Evolutionary conservation across 2,113 vertebrate species (phyloP).

Genomic region (Atractosteus spatula): DNA sequence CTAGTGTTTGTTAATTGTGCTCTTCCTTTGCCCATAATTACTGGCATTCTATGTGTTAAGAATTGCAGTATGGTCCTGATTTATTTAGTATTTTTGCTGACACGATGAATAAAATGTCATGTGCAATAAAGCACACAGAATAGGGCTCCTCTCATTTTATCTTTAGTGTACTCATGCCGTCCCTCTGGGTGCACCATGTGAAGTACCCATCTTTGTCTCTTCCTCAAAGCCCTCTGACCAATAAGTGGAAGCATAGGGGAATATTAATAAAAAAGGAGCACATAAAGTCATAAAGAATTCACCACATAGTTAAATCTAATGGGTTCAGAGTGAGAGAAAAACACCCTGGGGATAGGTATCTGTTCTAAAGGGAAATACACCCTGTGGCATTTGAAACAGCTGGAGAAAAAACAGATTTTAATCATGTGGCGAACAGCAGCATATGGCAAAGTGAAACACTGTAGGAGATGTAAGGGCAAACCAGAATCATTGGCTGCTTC

Average conservation of each 20-base stretch:
- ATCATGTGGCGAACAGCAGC: neutral
- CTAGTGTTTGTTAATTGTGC: no score
- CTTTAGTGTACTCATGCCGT: no score
- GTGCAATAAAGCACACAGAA: no score
- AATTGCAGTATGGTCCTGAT: no score
- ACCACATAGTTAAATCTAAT: neutral
- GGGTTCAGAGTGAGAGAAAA: neutral
- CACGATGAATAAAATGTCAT: no score
- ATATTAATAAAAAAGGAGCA: neutral
- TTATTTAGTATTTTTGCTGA: no score
- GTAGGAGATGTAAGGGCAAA: neutral
- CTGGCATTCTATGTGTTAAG: no score
- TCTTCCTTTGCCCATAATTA: no score
- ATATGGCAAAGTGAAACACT: slow-evolving; percentile 9
- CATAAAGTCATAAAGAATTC: neutral
- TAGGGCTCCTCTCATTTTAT: no score
- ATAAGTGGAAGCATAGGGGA: neutral
- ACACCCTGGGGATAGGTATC: neutral
- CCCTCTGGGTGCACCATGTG: no score
- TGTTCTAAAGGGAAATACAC: neutral
- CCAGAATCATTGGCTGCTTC: neutral
- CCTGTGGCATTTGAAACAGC: slow-evolving; percentile 5
- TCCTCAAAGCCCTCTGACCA: no score
- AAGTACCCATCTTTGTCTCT: no score
- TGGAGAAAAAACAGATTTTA: neutral